These are phyloP conservation scores for Lamellibrachia satsuma DNA, from an alignment of 2,888 invertebrate species.

Conservation along the genomic window DNA sequence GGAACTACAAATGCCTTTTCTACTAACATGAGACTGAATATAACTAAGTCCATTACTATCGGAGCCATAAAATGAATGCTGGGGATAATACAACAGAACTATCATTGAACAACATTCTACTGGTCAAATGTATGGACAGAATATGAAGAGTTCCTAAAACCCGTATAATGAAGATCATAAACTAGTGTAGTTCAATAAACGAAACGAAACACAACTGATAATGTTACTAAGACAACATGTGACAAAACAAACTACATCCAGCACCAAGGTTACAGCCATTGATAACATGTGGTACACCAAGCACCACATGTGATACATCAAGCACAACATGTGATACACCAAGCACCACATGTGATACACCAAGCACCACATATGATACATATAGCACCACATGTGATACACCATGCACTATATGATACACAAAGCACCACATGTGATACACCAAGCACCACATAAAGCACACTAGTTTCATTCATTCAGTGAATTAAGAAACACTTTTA, in stretches of 20 bases:
- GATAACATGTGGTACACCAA: not conserved
- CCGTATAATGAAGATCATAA: not conserved
- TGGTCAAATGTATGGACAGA: not conserved
- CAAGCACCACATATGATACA: not conserved
- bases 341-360: not conserved
- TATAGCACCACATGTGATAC: not conserved
- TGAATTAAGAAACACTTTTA: not conserved
- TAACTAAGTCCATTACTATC: not conserved
- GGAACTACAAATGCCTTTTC: not conserved
- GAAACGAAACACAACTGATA: not conserved
- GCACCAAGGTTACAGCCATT: not conserved
- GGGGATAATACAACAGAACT: conserved; percentile 1
- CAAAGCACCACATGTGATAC: not conserved
- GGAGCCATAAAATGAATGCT: not conserved
- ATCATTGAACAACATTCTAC: not conserved
- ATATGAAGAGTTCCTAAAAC: not conserved
- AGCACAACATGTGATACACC: not conserved
- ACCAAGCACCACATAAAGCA: not conserved
- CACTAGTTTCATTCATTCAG: too few relatives aligned
- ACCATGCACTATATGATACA: not conserved
- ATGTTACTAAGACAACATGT: not conserved
- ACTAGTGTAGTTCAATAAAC: not conserved
- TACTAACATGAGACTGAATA: not conserved
- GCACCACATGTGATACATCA: not conserved
- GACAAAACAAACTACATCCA: not conserved